Evolutionary conservation across 2,113 vertebrate species (phyloP).

Genomic region (Pelvicachromis taeniatus): DNA sequence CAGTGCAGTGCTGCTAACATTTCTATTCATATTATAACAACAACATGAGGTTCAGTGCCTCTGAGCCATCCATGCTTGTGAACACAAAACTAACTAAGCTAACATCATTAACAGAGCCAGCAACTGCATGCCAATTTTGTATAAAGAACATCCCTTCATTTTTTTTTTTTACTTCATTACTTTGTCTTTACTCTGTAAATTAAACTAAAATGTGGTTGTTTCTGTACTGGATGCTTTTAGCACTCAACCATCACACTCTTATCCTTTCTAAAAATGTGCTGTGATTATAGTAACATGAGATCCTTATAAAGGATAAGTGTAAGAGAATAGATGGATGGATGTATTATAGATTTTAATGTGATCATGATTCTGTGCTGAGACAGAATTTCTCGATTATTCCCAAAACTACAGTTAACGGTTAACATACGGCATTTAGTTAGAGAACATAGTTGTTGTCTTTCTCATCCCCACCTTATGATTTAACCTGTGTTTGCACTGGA

Average conservation of each 20-base stretch:
- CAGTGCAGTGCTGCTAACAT: neutral
- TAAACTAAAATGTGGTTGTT: neutral
- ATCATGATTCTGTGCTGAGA: neutral
- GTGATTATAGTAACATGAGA: neutral
- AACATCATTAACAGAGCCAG: neutral
- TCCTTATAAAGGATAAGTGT: neutral
- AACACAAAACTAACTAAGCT: constrained; percentile 3
- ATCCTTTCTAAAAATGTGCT: neutral
- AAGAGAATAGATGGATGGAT: neutral
- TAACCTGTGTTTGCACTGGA: neutral
- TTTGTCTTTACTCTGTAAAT: rapidly evolving
- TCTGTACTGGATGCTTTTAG: neutral
- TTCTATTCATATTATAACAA: constrained; percentile 18
- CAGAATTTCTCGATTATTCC: neutral
- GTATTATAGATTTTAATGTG: neutral
- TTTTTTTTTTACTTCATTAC: neutral
- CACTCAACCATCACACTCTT: neutral
- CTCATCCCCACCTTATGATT: neutral
- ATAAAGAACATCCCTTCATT: neutral
- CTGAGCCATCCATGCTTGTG: neutral
- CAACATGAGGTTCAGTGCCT: constrained; percentile 21
- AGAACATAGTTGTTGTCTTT: neutral
- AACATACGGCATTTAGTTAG: neutral
- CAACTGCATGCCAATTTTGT: neutral
- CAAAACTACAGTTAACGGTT: neutral